Evolutionary conservation across 2,113 vertebrate species (phyloP).

Genomic region (Carettochelys insculpta): DNA sequence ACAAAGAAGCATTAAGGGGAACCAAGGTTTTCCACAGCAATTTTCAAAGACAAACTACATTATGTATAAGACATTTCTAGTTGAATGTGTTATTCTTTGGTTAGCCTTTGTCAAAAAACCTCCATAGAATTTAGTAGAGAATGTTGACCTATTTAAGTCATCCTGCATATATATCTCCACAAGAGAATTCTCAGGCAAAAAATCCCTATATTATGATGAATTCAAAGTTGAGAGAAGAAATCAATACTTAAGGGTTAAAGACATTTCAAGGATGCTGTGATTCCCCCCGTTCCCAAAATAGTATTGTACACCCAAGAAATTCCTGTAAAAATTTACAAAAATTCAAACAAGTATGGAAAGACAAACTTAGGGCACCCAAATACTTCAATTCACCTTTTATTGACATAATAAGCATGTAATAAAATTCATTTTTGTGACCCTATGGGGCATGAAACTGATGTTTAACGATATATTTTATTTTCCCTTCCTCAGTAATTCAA

Average conservation of each 20-base stretch:
- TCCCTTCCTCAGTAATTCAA: not conserved
- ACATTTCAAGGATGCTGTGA: fast-evolving
- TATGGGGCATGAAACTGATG: not conserved
- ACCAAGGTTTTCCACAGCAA: not conserved
- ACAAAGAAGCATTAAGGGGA: not conserved
- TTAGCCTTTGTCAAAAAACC: fast-evolving
- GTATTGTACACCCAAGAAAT: not conserved
- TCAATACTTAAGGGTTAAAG: not conserved
- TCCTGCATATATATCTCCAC: not conserved
- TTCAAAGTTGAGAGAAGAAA: fast-evolving
- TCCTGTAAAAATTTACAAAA: not conserved
- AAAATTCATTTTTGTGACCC: not conserved
- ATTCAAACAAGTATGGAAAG: not conserved
- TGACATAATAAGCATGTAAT: not conserved
- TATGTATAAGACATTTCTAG: fast-evolving
- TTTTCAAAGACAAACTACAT: not conserved
- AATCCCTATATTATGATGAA: fast-evolving
- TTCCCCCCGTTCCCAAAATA: not conserved
- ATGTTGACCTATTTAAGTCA: fast-evolving
- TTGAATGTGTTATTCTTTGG: not conserved
- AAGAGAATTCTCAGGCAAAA: not conserved
- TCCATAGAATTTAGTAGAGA: fast-evolving
- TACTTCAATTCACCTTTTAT: not conserved
- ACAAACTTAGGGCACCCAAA: not conserved
- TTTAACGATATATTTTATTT: not conserved